Evolutionary conservation across 2,888 invertebrate species (phyloP).

Genomic region (Tryphoninae sp.): DNA sequence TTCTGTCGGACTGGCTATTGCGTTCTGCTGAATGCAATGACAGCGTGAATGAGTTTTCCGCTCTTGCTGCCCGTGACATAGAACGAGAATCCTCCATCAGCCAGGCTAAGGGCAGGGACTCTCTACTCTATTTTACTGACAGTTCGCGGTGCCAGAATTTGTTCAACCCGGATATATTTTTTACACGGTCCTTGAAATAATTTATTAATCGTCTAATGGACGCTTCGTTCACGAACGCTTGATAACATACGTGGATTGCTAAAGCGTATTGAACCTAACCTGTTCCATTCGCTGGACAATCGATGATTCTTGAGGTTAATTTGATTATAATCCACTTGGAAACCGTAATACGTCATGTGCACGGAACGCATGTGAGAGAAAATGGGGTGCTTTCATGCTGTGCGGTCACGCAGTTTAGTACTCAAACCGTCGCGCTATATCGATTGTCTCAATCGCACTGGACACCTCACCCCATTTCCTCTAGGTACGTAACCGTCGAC

Average conservation of each 20-base stretch:
- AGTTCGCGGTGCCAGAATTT: constrained; percentile 8
- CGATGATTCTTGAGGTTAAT: constrained; percentile 10
- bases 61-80: constrained; percentile 3
- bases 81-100: constrained; percentile 27
- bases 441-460: constrained; percentile 50
- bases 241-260: constrained; percentile 2
- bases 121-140: not conserved
- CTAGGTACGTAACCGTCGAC: not conserved
- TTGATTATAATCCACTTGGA: constrained; percentile 21
- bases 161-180: not conserved
- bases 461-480: not conserved
- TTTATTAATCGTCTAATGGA: not conserved
- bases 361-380: constrained; percentile 34
- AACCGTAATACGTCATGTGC: constrained; percentile 33
- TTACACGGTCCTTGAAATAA: constrained; percentile 9
- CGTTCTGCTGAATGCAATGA: constrained; percentile 29
- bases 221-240: not conserved
- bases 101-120: not conserved
- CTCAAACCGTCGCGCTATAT: constrained; percentile 33
- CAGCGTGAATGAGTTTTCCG: constrained; percentile 7
- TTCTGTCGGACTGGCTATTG: constrained; percentile 8
- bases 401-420: constrained; percentile 29
- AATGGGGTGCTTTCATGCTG: constrained; percentile 22
- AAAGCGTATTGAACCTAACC: not conserved
- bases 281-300: not conserved